These are phyloP conservation scores for Drosophila yooni DNA, from an alignment of 2,888 invertebrate species.

Conservation along the genomic window DNA sequence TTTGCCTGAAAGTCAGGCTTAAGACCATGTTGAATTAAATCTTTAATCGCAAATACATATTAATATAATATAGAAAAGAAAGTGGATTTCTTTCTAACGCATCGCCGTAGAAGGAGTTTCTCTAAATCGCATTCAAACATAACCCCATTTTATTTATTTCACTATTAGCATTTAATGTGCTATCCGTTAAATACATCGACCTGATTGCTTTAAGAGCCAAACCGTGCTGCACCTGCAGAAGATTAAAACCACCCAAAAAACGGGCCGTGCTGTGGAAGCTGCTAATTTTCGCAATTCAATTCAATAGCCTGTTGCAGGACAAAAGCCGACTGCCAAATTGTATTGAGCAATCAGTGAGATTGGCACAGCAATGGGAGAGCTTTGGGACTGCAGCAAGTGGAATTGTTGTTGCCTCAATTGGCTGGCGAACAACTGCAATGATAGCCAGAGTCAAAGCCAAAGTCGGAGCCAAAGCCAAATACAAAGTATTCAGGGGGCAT, in stretches of 20 bases:
- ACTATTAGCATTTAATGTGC: not conserved
- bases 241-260: conserved; percentile 3
- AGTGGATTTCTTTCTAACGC: no score
- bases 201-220: not conserved
- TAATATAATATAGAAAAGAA: not conserved
- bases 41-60: not conserved
- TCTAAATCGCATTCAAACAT: not conserved
- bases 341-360: conserved; percentile 69
- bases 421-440: not conserved
- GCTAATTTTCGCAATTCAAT: conserved; percentile 66
- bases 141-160: no score
- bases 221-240: not conserved
- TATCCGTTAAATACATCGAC: not conserved
- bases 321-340: conserved; percentile 64
- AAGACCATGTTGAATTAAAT: not conserved
- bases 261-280: conserved; percentile 1
- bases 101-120: not conserved
- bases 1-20: not conserved
- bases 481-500: conserved; percentile 16
- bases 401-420: conserved; percentile 50
- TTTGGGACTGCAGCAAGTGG: conserved; percentile 25
- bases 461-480: conserved; percentile 1
- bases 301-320: conserved; percentile 66
- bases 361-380: conserved; percentile 40
- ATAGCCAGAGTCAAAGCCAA: not conserved